Conservation (phyloP, 2,113 vertebrate genomes). For the Varanus salvator region DNA sequence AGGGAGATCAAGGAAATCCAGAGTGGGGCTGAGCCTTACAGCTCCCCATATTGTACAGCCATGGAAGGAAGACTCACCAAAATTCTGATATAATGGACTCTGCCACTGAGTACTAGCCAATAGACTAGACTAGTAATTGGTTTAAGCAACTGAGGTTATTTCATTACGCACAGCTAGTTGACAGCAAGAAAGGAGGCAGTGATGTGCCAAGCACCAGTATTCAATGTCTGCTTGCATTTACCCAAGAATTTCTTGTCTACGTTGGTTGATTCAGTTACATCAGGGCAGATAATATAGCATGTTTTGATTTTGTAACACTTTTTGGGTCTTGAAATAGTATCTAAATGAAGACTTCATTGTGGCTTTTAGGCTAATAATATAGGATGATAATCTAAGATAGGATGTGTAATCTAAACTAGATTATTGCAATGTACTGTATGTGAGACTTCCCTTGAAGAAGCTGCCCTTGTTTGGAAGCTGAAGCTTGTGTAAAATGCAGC, state of each 20-base stretch:
- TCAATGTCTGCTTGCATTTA: neutral
- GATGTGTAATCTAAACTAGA: too few relatives aligned
- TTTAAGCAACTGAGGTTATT: neutral
- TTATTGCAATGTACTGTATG: too few relatives aligned
- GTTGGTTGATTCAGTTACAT: too few relatives aligned
- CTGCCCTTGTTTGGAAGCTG: too few relatives aligned
- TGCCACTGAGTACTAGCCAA: neutral
- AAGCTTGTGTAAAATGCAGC: too few relatives aligned
- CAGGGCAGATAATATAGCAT: neutral
- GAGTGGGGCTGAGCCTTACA: too few relatives aligned
- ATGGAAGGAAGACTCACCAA: neutral
- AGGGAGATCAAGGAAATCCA: too few relatives aligned
- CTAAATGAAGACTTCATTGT: neutral
- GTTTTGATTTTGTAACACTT: neutral
- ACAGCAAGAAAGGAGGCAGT: neutral
- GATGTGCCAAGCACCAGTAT: neutral
- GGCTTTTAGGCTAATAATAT: neutral
- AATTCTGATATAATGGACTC: neutral
- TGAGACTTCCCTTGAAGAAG: too few relatives aligned
- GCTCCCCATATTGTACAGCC: neutral
- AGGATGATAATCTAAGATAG: too few relatives aligned
- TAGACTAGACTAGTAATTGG: neutral
- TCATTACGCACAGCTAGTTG: neutral
- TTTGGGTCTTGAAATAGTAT: neutral
- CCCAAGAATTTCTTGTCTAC: neutral